These are phyloP conservation scores for Cyprinodon diabolis DNA, from an alignment of 2,797 vertebrate genomes.

Conservation along the genomic window DNA sequence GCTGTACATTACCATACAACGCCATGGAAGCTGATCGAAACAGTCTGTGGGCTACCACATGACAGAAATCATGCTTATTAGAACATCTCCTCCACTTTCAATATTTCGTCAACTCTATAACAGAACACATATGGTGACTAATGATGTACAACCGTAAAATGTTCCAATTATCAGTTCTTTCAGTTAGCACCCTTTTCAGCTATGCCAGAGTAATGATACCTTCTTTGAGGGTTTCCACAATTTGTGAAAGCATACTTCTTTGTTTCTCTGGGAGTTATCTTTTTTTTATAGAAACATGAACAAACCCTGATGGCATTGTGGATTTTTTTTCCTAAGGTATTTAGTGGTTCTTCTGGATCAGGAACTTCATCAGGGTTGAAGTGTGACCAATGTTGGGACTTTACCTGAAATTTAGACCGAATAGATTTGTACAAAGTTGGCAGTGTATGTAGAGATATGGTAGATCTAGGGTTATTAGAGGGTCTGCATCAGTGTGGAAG, in stretches of 20 bases:
- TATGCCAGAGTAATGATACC: constrained; percentile 33
- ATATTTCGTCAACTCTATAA: constrained; percentile 20
- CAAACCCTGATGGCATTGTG: too few species aligned
- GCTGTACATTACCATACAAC: constrained; percentile 15
- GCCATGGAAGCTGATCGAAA: constrained; percentile 19
- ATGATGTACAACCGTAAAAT: constrained; percentile 29
- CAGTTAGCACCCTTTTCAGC: constrained; percentile 33
- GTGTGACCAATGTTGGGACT: background rate
- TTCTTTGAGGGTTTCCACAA: constrained; percentile 45
- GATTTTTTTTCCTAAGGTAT: too few species aligned
- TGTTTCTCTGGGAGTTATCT: background rate
- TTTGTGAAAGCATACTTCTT: constrained; percentile 51
- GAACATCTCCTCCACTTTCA: constrained; percentile 19
- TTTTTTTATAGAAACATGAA: too few species aligned
- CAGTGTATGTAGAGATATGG: background rate
- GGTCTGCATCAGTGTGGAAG: too few species aligned
- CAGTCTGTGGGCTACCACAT: background rate
- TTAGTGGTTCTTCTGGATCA: background rate
- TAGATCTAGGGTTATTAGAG: background rate
- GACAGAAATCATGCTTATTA: constrained; percentile 19
- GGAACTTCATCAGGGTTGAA: background rate
- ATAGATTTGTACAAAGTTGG: background rate
- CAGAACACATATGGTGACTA: constrained; percentile 18
- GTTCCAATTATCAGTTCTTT: constrained; percentile 27
- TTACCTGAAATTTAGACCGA: background rate